These are phyloP conservation scores for Amorpha juglandis DNA, from an alignment of 2,888 invertebrate genomes.

Conservation along the genomic window DNA sequence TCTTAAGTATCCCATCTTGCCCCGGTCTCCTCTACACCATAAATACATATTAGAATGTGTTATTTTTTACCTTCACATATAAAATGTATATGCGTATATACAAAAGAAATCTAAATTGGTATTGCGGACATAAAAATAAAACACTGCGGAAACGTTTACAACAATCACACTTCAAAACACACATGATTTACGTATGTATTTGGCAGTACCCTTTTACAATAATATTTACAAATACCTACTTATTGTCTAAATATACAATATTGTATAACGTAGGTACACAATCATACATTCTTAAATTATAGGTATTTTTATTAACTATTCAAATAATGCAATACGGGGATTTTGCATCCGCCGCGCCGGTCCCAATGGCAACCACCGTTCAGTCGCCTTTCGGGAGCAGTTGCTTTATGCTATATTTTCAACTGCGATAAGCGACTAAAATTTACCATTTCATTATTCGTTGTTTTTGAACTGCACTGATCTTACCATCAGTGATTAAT, in stretches of 20 bases:
- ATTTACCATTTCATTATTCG: no score
- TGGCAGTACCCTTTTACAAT: constrained; percentile 15
- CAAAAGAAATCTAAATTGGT: no score
- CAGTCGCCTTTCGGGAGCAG: background rate
- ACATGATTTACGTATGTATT: constrained; percentile 14
- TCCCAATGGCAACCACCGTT: no score
- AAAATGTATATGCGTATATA: no score
- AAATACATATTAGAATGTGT: no score
- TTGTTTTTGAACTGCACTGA: no score
- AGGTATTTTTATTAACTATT: background rate
- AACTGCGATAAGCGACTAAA: no score
- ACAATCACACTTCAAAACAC: background rate
- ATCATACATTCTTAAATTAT: background rate
- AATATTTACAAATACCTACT: constrained; percentile 11
- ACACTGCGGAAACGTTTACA: constrained; percentile 2
- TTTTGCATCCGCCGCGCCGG: background rate
- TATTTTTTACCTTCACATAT: no score
- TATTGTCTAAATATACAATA: background rate
- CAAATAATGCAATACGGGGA: background rate
- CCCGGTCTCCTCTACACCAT: no score
- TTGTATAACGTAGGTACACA: background rate
- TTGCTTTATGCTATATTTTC: no score
- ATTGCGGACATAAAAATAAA: background rate
- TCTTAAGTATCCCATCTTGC: no score
- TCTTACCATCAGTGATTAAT: no score